phyloP scores from a whole-genome alignment of 2,113 vertebrate genomes.

The Halcyon malimbica region DNA sequence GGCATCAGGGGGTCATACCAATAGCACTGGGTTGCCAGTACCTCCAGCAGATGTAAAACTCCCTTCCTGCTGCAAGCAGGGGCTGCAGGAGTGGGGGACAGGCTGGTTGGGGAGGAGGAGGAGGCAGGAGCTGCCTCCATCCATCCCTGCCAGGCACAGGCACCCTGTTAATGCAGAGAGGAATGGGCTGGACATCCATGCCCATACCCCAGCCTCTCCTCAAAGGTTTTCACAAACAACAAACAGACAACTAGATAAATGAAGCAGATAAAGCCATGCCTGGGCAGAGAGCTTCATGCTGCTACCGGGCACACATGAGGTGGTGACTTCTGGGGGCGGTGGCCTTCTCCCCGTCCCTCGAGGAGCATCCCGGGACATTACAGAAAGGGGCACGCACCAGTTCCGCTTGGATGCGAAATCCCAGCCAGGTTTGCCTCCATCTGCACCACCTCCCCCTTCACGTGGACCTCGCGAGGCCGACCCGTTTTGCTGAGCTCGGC shows the following conservation, averaged over 20 bases:
- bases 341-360: neutral
- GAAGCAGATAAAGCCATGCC: neutral
- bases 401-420: neutral
- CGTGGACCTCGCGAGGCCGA: neutral
- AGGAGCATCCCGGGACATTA: accelerated
- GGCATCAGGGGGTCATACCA: accelerated
- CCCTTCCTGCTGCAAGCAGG: accelerated
- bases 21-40: accelerated
- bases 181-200: neutral
- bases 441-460: neutral
- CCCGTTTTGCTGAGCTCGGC: neutral
- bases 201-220: neutral
- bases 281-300: neutral
- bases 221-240: neutral
- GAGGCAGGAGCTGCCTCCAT: neutral
- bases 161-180: neutral
- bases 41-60: neutral
- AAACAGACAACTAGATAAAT: neutral
- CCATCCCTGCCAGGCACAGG: neutral
- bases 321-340: accelerated
- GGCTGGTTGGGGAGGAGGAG: neutral
- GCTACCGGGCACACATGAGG: accelerated
- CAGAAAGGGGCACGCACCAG: neutral
- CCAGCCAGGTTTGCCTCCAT: neutral
- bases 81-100: too few relatives aligned